Percentiles rank a stretch among this genome's conserved stretches.
These are phyloP conservation scores for Falco naumanni DNA, from an alignment of 2,797 vertebrate genomes.

Conservation along the genomic window DNA sequence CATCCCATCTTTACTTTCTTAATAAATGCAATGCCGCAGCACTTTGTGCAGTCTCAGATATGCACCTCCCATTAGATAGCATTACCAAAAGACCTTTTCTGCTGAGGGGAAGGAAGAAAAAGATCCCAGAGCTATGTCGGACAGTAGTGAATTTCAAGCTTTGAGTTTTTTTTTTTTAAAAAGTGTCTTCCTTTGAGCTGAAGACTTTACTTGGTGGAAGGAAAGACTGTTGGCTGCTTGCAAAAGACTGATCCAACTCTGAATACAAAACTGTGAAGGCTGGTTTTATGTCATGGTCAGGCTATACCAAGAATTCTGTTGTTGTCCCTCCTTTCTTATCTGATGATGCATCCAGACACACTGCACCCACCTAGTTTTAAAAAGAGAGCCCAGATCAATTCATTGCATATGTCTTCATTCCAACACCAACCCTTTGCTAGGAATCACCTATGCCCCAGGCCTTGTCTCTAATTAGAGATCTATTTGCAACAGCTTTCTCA, in stretches of 20 bases:
- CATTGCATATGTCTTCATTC: rapidly evolving
- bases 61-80: not conserved
- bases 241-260: not conserved
- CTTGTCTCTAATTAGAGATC: not conserved
- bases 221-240: not conserved
- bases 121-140: not conserved
- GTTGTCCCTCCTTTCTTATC: not conserved
- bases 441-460: not conserved
- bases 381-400: not conserved
- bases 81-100: not conserved
- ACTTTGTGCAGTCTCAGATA: not conserved
- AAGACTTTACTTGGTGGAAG: not conserved
- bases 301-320: not conserved
- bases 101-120: not conserved
- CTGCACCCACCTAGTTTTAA: not conserved
- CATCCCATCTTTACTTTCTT: not conserved
- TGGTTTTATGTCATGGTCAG: not conserved
- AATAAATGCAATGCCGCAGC: not conserved
- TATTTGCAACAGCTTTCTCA: not conserved
- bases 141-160: not conserved
- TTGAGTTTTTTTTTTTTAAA: not conserved
- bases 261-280: rapidly evolving
- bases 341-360: not conserved
- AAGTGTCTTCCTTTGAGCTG: not conserved
- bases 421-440: not conserved